Base-by-base conservation (phyloP, 1,140 invertebrate species). In the Dinoponera quadriceps region DNA sequence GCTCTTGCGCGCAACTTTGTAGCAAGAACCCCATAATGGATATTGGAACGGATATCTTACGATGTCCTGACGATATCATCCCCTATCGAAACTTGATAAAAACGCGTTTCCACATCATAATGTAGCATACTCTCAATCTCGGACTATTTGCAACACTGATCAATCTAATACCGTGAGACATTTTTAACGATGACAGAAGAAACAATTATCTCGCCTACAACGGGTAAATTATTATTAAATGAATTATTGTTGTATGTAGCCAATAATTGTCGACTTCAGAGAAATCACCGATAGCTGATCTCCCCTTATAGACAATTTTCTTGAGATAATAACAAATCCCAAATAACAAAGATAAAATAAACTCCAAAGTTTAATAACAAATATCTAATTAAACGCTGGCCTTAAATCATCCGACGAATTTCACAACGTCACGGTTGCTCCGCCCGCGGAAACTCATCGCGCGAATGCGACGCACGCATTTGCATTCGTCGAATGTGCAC, bases 1-100 rank as follows among this genome's bases (percentile, higher is more conserved):
- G 81, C 72, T 85, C 82, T 83, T 73, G 55, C 60, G n/a, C 33
- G 29, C 38, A n/a, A 59, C 63, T 48, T 75, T 49, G 74, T 66
- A 54, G 72, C 57, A 85, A 85, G 81, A 85, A 83, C 48, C 59
- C 16, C 18, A 3, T 55, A 38, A 59, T 48, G 59, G 72, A 75
- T 63, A 59, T 48, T 29, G 11, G 22, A 63, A 75, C 16, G 16
- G 27, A 68, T 54, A 55, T 68, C 13, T 68, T 25, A 54, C 9
- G 33, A 60, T 63, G 63, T 29, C 33, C 51, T 29, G 33, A 48
- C 13, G 9, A n/a, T 51, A 69, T 11, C 48, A 7, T 38, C 29
- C 1, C 5, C n/a, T 33, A 33, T 38, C 4, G 18, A 4, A 13
- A 13, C 25, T 72, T 54, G 22, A 72, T 38, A 55, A 72, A 55